Base-by-base conservation (phyloP, 1,140 invertebrate species). In the Drosophila kohkoa region DNA sequence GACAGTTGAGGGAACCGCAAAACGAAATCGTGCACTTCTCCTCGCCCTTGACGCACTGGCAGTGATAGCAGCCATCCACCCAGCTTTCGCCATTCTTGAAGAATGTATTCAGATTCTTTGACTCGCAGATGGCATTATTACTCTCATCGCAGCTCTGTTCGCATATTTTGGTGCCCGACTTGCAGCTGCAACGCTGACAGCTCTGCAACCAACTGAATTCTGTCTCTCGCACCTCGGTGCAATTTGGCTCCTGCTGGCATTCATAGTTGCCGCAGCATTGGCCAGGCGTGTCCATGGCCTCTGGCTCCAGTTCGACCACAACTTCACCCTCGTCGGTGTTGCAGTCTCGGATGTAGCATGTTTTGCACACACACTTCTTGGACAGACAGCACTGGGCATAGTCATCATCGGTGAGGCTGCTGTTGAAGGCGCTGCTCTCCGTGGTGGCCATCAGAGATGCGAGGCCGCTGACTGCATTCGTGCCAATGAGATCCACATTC, bases 281-380 rank as follows among this genome's bases (percentile, higher is more conserved):
- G 1, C 91, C 91, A 2, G 91, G 91, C 6, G 67, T 75, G 13
- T 92, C 72, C 63, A 77, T 85, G 0, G 74, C 54, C 64, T 92
- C 91, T 7, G 91, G 77, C 57, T 54, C 6, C 25, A 90, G 30
- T 25, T 92, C 90, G 5, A 90, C 60, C 28, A 85, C 75, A 5
- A 92, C 82, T 41, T 91, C 72, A 5, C 54, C 68, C 5, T 52
- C 25, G 0, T 79, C 72, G 8, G 35, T 28, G 41, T 77, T 45
- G 58, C 91, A 92, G 62, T 79, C 79, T 10, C 75, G 91, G 45
- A 92, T 90, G 51, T 85, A 76, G 59, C 91, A 92, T 0, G 82
- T 87, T 13, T 81, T 87, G 75, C 91, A 92, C 38, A 90, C 38
- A 43, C 91, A 92, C 57, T 92, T 92, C 55, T 81, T 71, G 10